Base-by-base conservation (phyloP, 2,888 invertebrate species). In the Zaprionus bogoriensis region DNA sequence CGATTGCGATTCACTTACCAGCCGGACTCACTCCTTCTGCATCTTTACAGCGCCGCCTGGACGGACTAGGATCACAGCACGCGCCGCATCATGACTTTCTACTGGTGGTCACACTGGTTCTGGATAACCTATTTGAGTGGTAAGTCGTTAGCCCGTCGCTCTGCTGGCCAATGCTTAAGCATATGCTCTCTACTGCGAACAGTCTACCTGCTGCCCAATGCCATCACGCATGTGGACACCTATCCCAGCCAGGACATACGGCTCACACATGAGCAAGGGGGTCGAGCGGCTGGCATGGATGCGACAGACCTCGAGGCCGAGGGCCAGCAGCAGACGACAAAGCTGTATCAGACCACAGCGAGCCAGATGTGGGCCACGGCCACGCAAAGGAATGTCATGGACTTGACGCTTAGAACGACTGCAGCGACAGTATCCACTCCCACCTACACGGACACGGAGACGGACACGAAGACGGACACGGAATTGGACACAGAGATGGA, bases 101-200 rank as follows among this genome's bases (percentile, higher is more conserved):
- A 95, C 91, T 95, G 95, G 95, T 96, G 96, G 95, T 95, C 95
- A 93, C 95, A 96, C 91, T 96, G 96, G 95, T 96, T 96, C 92
- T 96, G 96, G 96, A 95, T 96, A 92, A 96, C 95, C 89, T 71
- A 77, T 52, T 57, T 88, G n/a, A 66, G 77, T 58, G 87, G 89
- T 89, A 63, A 83, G 12, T 4, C 14, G 6, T 17, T 2, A 6
- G 2, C 4, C 27, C 9, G 10, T 27, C 6, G 23, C 23, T n/a
- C n/a, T n/a, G n/a, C n/a, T n/a, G n/a, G n/a, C n/a, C n/a, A n/a
- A n/a, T n/a, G n/a, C n/a, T 78, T 22, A 48, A 23, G 7, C 44
- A 61, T 32, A 89, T 87, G 52, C n/a, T n/a, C n/a, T n/a, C n/a
- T n/a, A n/a, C n/a, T n/a, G n/a, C n/a, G n/a, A n/a, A n/a, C n/a